Evolutionary conservation across 2,797 vertebrate genomes (phyloP), one percentile per base, ranked within the genome.

Genomic region (Sebastes variabilis): DNA sequence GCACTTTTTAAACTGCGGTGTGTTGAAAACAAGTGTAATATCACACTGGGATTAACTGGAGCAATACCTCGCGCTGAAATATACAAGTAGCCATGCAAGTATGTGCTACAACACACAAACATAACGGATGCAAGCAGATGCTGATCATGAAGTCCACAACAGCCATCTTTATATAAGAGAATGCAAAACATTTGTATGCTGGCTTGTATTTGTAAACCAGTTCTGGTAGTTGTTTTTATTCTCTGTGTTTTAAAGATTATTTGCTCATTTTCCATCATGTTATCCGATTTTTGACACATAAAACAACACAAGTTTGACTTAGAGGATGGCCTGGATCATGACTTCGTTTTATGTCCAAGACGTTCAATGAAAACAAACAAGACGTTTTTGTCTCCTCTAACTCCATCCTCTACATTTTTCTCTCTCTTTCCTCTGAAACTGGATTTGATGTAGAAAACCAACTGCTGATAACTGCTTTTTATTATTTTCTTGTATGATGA

Each of bases 361-460:
- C 4, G 13, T 34, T 29, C 30, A 78, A 61, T 38, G 9, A 77
- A 71, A 59, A 81, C 27, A 76, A 60, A 77, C 49, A 24, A 66
- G 29, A 69, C 4, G 27, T 25, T 16, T 74, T 84, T 52, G 36
- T 77, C 42, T 65, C 36, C 74, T 73, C 75, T 84, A 61, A 81
- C 66, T 80, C 77, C 59, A 9, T 84, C 29, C 18, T 72, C 70
- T 74, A 56, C 67, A n/a, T 32, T 20, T 60, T 29, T 75, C n/a
- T 85, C 16, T 69, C 58, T 79, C 18, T 69, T 55, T 79, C 62
- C 74, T 80, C 75, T 81, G 36, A 74, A 91, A 92, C 80, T 96
- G 87, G 94, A 95, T 93, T 67, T 38, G 34, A 89, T 90, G 25
- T 95, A 93, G 92, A 95, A 95, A 94, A 94, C 93, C 94, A 93